These are phyloP conservation scores for Ammodramus savannarum DNA, from an alignment of 2,113 vertebrate species.

Conservation along the genomic window DNA sequence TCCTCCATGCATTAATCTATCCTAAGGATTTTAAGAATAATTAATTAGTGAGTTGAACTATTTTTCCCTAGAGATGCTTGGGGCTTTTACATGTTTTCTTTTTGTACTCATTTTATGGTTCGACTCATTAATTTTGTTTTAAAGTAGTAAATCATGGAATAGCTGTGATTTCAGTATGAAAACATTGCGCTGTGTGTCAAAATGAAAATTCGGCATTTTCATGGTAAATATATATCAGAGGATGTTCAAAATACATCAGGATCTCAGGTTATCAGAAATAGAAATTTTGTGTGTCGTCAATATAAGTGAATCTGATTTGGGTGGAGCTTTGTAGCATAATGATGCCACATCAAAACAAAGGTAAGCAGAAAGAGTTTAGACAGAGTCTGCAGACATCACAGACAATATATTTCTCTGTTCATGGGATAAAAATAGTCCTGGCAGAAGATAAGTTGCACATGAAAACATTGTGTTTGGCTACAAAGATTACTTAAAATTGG, in stretches of 20 bases:
- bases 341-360: not conserved
- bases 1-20: not conserved
- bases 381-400: not conserved
- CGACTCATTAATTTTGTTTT: not conserved
- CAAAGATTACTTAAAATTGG: constrained; percentile 63
- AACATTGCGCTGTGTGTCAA: not conserved
- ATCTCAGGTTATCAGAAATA: not conserved
- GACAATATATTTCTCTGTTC: not conserved
- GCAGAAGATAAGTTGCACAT: constrained; percentile 53
- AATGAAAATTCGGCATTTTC: not conserved
- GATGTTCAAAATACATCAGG: not conserved
- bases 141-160: not conserved
- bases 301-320: not conserved
- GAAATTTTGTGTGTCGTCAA: not conserved
- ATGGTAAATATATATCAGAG: not conserved
- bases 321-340: not conserved
- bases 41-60: not conserved
- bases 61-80: not conserved
- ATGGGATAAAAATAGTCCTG: constrained; percentile 55
- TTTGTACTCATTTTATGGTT: not conserved
- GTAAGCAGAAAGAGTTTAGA: not conserved
- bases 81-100: not conserved
- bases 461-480: constrained; percentile 46
- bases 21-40: not conserved
- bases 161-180: not conserved